phyloP scores from a whole-genome alignment of 2,888 invertebrate genomes.

The Blastobasis lacticolella region DNA sequence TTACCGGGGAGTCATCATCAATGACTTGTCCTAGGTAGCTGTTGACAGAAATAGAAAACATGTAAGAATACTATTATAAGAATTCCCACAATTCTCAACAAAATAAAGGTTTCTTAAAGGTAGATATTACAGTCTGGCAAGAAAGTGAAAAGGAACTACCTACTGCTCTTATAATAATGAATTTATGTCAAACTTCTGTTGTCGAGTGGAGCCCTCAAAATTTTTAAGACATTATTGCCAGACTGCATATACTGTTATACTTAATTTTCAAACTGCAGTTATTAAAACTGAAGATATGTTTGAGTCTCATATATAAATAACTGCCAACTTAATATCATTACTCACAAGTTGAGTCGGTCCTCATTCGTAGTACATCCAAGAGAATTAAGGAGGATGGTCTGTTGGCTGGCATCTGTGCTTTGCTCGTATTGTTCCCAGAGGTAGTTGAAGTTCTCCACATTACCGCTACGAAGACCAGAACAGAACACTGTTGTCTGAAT shows the following conservation, averaged over 20 bases:
- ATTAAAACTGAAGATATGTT: too few species aligned
- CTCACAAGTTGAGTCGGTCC: conserved; percentile 42
- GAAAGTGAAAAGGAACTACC: too few species aligned
- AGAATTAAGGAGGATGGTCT: conserved; percentile 71
- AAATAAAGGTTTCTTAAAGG: too few species aligned
- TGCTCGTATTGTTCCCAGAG: conserved; percentile 69
- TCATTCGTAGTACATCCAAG: conserved; percentile 77
- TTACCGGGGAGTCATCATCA: conserved; percentile 36
- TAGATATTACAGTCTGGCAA: too few species aligned
- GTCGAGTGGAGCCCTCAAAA: too few species aligned
- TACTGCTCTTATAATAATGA: too few species aligned
- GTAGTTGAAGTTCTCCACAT: conserved; percentile 76
- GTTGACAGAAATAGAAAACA: conserved; percentile 8
- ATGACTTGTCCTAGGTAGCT: conserved; percentile 59
- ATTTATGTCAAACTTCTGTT: too few species aligned
- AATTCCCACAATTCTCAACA: neutral
- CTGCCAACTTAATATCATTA: conserved; percentile 7
- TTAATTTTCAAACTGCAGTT: too few species aligned
- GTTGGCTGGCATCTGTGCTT: conserved; percentile 74
- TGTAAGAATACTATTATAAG: neutral
- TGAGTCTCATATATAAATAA: too few species aligned
- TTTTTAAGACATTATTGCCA: too few species aligned
- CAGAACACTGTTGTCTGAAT: conserved; percentile 83
- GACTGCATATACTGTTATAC: too few species aligned
- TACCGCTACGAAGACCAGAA: conserved; percentile 81